Percentiles rank a stretch among this genome's conserved stretches.
Conservation (phyloP, 2,113 vertebrate species). For the Blennius ocellaris region DNA sequence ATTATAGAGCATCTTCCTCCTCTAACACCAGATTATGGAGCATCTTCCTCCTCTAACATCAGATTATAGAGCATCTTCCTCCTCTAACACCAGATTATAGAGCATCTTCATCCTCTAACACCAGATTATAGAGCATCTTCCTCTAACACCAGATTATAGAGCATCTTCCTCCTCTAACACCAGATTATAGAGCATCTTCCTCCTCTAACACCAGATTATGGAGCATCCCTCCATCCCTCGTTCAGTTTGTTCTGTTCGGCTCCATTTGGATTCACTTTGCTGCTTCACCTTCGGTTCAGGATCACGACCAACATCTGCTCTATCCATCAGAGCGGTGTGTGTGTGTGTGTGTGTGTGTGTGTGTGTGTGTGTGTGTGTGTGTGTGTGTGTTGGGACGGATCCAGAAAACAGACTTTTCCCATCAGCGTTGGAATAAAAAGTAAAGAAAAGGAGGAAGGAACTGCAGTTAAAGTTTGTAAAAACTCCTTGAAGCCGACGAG, state of each 20-base stretch:
- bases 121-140: too few species aligned
- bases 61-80: too few species aligned
- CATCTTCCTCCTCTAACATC: not conserved
- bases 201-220: too few species aligned
- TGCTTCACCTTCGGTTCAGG: conserved; percentile 44
- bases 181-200: too few species aligned
- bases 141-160: not conserved
- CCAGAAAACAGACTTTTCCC: not conserved
- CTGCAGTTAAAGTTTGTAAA: not conserved
- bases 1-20: too few species aligned
- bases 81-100: not conserved
- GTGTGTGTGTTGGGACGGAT: too few species aligned
- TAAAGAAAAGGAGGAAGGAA: conserved; percentile 28
- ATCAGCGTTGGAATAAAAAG: conserved; percentile 15
- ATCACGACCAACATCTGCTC: conserved; percentile 36
- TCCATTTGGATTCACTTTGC: conserved; percentile 53
- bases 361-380: not conserved
- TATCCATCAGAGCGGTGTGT: not conserved
- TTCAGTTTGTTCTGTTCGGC: conserved; percentile 3
- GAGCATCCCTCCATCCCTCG: too few species aligned
- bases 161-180: not conserved
- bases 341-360: too few species aligned
- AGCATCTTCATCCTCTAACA: not conserved
- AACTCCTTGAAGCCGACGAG: too few species aligned
- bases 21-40: not conserved